Conservation (phyloP, 92 coral and sea anemone species). For the Meandrina meandrites region DNA sequence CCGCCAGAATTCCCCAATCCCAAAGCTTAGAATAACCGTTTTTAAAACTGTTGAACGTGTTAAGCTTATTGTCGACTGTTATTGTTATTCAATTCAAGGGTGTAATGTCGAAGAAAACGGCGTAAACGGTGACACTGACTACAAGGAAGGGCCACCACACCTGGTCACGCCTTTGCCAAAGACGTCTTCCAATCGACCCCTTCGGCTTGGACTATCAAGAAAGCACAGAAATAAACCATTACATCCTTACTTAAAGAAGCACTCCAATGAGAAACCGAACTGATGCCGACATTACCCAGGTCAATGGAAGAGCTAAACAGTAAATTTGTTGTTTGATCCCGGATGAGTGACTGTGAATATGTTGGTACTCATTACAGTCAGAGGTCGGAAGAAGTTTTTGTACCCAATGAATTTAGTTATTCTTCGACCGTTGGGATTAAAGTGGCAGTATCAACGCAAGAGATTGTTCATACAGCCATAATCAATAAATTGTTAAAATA, state of each 20-base stretch:
- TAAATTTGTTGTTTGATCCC: background rate
- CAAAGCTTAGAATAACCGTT: background rate
- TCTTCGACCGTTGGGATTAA: background rate
- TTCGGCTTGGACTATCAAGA: slow-evolving; percentile 85
- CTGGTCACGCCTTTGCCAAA: slow-evolving; percentile 36
- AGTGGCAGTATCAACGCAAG: background rate
- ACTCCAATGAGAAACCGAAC: background rate
- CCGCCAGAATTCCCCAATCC: background rate
- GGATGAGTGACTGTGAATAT: background rate
- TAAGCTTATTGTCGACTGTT: background rate
- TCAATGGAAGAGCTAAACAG: background rate
- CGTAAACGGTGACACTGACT: background rate
- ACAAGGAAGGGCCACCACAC: slow-evolving; percentile 14
- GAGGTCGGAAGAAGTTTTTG: background rate
- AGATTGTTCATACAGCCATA: background rate
- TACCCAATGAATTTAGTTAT: background rate
- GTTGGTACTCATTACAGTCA: background rate
- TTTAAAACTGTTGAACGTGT: background rate
- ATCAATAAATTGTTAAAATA: background rate
- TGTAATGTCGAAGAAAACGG: background rate
- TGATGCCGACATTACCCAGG: background rate
- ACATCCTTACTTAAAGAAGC: slow-evolving; percentile 28
- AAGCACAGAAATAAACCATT: slow-evolving; percentile 36
- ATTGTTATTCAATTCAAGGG: background rate
- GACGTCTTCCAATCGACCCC: slow-evolving; percentile 57